Evolutionary conservation across 2,888 invertebrate species (phyloP), one percentile per base, ranked within the genome.

Genomic region (Galeruca laticollis): DNA sequence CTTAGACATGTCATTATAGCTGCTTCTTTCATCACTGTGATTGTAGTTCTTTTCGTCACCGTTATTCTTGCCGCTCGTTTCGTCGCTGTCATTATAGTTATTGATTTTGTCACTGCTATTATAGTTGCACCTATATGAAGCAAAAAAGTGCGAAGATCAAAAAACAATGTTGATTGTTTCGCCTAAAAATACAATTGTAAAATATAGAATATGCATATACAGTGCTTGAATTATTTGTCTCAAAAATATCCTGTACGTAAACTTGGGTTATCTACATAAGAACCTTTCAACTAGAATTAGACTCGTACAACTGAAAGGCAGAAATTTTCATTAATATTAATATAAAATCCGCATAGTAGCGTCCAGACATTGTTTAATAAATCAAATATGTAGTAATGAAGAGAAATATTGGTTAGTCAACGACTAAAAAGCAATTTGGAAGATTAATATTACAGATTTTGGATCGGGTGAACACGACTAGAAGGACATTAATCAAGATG

Each of bases 381-480:
- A 81, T 81, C 80, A 80, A 73, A 73, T 71, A 20, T 65, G 71
- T 71, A 62, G 72, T 82, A 83, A 83, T 82, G 81, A 82, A 83
- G 82, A 83, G 81, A 82, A 82, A 83, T 83, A 80, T 76, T 77
- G 78, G 78, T 72, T 78, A 78, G 78, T 80, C 79, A 77, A 77
- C 79, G 77, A 80, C 80, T 77, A 78, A 79, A 81, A 81, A 76
- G 80, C 80, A 82, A 83, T 82, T 81, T 79, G 64, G 78, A 80
- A 82, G 82, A 83, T 82, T 83, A 82, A 83, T 82, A 78, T 72
- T 74, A 68, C 71, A 72, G 68, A 69, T 69, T 65, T 56, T 64
- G 68, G 63, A 69, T 60, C 67, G 62, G 35, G 56, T 49, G 33
- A 61, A 51, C 62, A 65, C 56, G 70, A 70, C 74, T 49, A 43